These are phyloP conservation scores for Brienomyrus longianalis DNA, from an alignment of 2,113 vertebrate genomes.

Conservation along the genomic window DNA sequence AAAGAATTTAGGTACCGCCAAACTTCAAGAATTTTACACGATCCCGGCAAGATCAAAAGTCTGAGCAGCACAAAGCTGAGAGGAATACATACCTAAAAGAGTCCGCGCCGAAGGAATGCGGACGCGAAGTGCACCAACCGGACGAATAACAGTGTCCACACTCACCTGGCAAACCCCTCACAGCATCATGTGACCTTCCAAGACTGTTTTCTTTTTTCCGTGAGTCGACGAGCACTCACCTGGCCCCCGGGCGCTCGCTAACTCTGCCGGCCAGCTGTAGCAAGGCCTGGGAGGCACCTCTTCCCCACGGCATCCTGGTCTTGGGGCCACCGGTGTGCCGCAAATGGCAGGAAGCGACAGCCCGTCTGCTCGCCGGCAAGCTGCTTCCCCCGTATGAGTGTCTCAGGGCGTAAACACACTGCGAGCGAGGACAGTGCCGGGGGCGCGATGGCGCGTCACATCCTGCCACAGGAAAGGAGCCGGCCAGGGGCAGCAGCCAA, in stretches of 20 bases:
- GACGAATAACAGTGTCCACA: background rate
- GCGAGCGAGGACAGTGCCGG: conserved; percentile 46
- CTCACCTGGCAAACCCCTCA: background rate
- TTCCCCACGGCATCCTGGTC: conserved; percentile 61
- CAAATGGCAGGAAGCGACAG: conserved; percentile 56
- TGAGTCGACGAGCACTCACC: conserved; percentile 45
- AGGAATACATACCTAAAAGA: background rate
- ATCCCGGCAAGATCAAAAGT: background rate
- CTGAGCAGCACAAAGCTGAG: background rate
- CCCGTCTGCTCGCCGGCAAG: conserved; percentile 53
- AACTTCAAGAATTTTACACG: background rate
- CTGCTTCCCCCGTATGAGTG: conserved; percentile 52
- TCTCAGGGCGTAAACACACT: conserved; percentile 51
- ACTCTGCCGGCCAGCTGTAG: conserved; percentile 42
- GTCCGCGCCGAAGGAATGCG: background rate
- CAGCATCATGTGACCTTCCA: background rate
- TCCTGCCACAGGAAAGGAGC: conserved; percentile 60
- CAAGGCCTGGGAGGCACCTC: conserved; percentile 41
- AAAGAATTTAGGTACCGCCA: background rate
- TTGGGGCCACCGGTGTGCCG: conserved; percentile 21
- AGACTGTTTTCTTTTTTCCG: background rate
- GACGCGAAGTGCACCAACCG: background rate
- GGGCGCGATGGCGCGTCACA: conserved; percentile 37
- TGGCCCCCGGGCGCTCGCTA: conserved; percentile 43
- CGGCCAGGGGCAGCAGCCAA: conserved; percentile 21